Evolutionary conservation across 2,797 vertebrate genomes (phyloP), one percentile per base, ranked within the genome.

Genomic region (Phrynocephalus forsythii): DNA sequence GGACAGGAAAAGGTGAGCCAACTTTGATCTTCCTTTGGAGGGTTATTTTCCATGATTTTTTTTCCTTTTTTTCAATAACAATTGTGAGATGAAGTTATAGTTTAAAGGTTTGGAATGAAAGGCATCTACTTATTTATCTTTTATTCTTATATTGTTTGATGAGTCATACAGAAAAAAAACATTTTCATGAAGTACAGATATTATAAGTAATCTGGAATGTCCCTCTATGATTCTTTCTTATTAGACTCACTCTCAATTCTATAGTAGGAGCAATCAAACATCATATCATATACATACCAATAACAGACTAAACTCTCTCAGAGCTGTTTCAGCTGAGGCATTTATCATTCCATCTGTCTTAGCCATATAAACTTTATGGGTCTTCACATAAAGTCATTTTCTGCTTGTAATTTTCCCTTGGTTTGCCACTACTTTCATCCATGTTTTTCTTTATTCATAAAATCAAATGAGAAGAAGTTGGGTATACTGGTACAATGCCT

Each of bases 101-200:
- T 5, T 76, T 82, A n/a, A 1, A 0, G 0, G 0, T 78, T 48
- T 8, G 24, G 0, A 38, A 0, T 0, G 52, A 48, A 48, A 28
- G 13, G 33, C 87, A 76, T 0, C 44, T 0, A 84, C 33, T 73
- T 67, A 22, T 52, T 66, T 66, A 60, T 4, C 28, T n/a, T 30
- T 1, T 10, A 80, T 63, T 60, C 63, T 33, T 1, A 1, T 56
- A 28, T 48, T 0, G 11, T 15, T 44, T 48, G 48, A 38, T 0
- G 1, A 86, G 84, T 16, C 22, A 86, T 0, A 24, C 24, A 30
- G 83, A 75, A 78, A 0, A 0, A 7, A 85, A 44, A 20, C n/a
- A 48, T 24, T n/a, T 66, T 50, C n/a, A 20, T 0, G 0, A 20
- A 24, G 3, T 83, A 13, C 28, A 28, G 0, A 5, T 67, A 56